A percentile compares a stretch with the other conserved stretches of the same genome.
These are phyloP conservation scores for Trichopria drosophilae DNA, from an alignment of 2,888 invertebrate genomes.

Conservation along the genomic window DNA sequence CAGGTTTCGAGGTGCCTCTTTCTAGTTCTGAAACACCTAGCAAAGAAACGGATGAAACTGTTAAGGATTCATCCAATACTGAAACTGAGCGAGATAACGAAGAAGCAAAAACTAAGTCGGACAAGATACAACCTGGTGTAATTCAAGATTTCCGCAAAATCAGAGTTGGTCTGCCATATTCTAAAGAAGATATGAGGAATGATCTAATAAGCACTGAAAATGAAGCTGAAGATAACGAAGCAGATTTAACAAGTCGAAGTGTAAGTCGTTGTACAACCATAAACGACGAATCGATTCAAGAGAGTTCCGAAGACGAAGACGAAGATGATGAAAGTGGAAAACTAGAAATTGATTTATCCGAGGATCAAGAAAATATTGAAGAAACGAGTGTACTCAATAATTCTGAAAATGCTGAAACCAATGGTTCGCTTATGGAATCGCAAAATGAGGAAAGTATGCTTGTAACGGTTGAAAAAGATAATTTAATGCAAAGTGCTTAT, in stretches of 20 bases:
- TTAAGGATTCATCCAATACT: slow-evolving; percentile 7
- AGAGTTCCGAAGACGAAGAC: slow-evolving; percentile 16
- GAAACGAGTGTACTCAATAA: slow-evolving; percentile 57
- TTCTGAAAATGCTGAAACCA: slow-evolving; percentile 60
- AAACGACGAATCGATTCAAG: slow-evolving; percentile 9
- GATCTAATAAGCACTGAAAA: slow-evolving; percentile 26
- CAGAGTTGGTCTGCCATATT: slow-evolving; percentile 72
- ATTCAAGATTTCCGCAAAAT: slow-evolving; percentile 85
- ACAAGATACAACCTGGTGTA: slow-evolving; percentile 58
- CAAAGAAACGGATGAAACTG: slow-evolving; percentile 13
- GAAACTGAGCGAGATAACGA: slow-evolving; percentile 13
- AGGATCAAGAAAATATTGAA: slow-evolving; percentile 49
- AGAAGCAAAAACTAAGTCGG: slow-evolving; percentile 8
- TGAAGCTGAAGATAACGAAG: slow-evolving; percentile 4
- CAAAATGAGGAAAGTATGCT: slow-evolving; percentile 18
- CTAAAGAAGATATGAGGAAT: slow-evolving; percentile 62
- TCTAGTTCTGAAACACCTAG: slow-evolving; percentile 51
- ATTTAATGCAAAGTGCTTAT: slow-evolving; percentile 49
- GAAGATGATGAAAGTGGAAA: slow-evolving; percentile 44
- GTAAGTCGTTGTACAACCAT: slow-evolving; percentile 19
- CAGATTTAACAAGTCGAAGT: slow-evolving; percentile 10
- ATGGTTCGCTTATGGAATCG: slow-evolving; percentile 39
- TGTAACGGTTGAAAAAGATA: slow-evolving; percentile 54
- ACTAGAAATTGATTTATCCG: slow-evolving; percentile 53
- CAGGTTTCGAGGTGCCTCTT: slow-evolving; percentile 75